These are phyloP conservation scores for Cotesia vestalis DNA, from an alignment of 1,140 invertebrate genomes.

Conservation along the genomic window DNA sequence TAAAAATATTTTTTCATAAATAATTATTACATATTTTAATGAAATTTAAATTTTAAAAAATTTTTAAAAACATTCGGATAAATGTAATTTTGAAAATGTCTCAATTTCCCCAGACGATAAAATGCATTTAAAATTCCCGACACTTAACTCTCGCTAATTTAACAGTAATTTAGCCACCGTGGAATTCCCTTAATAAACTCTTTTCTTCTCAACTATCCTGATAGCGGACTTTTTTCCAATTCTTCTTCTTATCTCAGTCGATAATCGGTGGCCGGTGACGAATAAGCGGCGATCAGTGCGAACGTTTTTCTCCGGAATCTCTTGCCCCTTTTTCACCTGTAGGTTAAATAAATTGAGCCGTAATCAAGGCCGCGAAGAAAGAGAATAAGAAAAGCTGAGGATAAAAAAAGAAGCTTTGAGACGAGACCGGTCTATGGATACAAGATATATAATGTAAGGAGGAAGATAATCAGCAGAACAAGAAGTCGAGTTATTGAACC, in stretches of 20 bases:
- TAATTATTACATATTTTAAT: too few relatives aligned
- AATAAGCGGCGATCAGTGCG: neutral
- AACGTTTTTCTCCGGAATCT: conserved; percentile 17
- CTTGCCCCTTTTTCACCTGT: conserved; percentile 42
- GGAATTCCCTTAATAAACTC: too few relatives aligned
- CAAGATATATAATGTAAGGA: neutral
- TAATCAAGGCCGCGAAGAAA: conserved; percentile 45
- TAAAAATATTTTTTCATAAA: too few relatives aligned
- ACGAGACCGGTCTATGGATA: neutral
- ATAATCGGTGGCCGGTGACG: conserved; percentile 20
- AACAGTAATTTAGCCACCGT: too few relatives aligned
- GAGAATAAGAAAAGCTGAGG: conserved; percentile 26
- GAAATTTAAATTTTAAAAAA: too few relatives aligned
- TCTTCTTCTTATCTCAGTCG: conserved; percentile 20
- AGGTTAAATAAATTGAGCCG: conserved; percentile 45
- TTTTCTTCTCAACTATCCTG: too few relatives aligned
- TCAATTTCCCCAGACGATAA: too few relatives aligned
- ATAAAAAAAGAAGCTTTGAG: neutral
- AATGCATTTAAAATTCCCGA: too few relatives aligned
- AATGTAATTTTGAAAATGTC: too few relatives aligned
- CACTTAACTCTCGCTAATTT: too few relatives aligned
- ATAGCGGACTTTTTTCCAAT: neutral
- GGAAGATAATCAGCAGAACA: conserved; percentile 20
- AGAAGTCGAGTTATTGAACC: conserved; percentile 23
- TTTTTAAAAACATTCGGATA: too few relatives aligned